Evolutionary conservation across 2,113 vertebrate genomes (phyloP), one percentile per base, ranked within the genome.

Genomic region (Dipodomys stephensi): DNA sequence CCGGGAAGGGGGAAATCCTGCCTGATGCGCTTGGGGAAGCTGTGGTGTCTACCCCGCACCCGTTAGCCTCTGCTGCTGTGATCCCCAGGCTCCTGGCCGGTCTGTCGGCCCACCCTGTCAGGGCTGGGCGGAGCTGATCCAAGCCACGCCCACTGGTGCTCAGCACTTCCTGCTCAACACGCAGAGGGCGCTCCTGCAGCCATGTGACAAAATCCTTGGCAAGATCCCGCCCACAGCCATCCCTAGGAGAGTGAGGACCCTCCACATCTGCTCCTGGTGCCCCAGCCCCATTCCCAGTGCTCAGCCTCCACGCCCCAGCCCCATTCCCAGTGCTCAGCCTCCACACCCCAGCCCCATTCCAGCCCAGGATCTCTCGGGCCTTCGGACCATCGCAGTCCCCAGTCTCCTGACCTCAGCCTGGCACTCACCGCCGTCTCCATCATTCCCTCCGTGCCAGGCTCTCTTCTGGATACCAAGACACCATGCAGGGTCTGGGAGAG

Each of bases 401-500:
- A 2, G 53, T 18, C 53, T 18, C 53, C 53, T 57, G 53, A 57
- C 53, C 13, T 57, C n/a, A 18, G 28, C 53, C 15, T 44, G 19
- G 49, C 13, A 25, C 53, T 60, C 10, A 13, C 57, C 16, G 19
- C 83, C n/a, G 80, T 72, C 68, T n/a, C 62, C 49, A 16, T 53
- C 16, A n/a, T 46, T 0, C 6, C 28, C 13, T 35, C 6, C 0
- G 0, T 15, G 62, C 73, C 78, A 27, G 4, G 27, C 10, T 44
- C 9, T 22, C 9, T 22, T 71, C 32, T 28, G 68, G 20, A 4
- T 18, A 1, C 28, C 53, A 73, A 44, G 44, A 53, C 28, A 28
- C 12, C 1, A 27, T 2, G 0, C 0, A 0, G 19, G 60, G 32
- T 25, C 5, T 0, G 13, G 67, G 39, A 71, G 10, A 35, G 7